Base-by-base conservation (phyloP, 2,888 invertebrate species). In the Eucera pruinosa region DNA sequence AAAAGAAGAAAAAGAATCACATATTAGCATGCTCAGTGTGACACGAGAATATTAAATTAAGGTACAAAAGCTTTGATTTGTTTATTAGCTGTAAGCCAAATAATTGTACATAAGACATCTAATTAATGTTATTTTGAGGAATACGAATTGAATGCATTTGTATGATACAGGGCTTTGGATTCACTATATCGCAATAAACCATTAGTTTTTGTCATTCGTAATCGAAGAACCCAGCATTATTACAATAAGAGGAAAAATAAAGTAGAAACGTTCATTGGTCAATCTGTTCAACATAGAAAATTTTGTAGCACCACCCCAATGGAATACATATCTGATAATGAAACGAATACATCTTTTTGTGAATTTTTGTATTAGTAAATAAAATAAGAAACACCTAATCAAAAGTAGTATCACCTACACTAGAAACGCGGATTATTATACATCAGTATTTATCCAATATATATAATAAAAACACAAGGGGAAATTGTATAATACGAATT, bases 351-450 rank as follows among this genome's bases (percentile, higher is more conserved):
- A 62, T 52, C 55, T 45, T 54, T 64, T 58, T 43, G 25, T 43
- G 36, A 79, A 69, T 68, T 67, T 57, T 74, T 58, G 23, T 71
- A 68, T 71, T 82, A 76, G 55, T 68, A 61, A 76, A 52, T 79
- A 75, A 67, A 81, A 70, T 70, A 62, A 54, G 47, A 64, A 68
- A 64, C 50, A 67, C 58, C 60, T 78, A 81, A 78, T 81, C 47
- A 18, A n/a, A n/a, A n/a, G 47, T 64, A 73, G 60, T 70, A 81
- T 65, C 68, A 50, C 62, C 61, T 73, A 76, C 7, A 45, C 58
- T 80, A 80, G 72, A 73, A 83, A 79, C 78, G 66, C 55, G 78
- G 54, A 73, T 81, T 82, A 81, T 83, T 68, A 80, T 75, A 82
- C 80, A 79, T 72, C 69, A 74, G 62, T 71, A 80, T 81, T 80